Conservation (phyloP, 1,140 invertebrate genomes). For the Drosophila nigrodunni region DNA sequence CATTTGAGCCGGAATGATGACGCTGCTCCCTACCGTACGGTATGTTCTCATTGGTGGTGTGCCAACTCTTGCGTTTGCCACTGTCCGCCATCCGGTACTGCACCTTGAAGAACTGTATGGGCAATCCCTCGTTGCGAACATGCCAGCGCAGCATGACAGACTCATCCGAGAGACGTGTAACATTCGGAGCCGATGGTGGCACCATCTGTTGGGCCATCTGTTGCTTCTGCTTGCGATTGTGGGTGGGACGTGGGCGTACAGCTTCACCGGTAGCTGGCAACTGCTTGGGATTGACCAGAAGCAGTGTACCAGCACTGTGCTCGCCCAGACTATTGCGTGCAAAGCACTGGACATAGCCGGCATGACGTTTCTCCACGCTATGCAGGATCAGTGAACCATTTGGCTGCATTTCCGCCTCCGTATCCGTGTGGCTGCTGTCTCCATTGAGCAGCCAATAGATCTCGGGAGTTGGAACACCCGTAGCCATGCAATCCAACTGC, state of each 20-base stretch:
- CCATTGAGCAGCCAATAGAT: slow-evolving; percentile 95
- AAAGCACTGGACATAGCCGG: slow-evolving; percentile 95
- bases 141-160: slow-evolving; percentile 97
- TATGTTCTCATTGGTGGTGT: slow-evolving; percentile 93
- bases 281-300: slow-evolving; percentile 91
- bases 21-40: slow-evolving; percentile 86
- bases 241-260: background rate
- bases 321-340: slow-evolving; percentile 92
- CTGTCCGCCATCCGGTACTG: slow-evolving; percentile 70
- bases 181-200: slow-evolving; percentile 93
- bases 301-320: slow-evolving; percentile 86
- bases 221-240: slow-evolving; percentile 36
- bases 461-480: slow-evolving; percentile 89
- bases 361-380: slow-evolving; percentile 90
- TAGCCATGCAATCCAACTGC: slow-evolving; percentile 88
- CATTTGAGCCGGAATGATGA: slow-evolving; percentile 87
- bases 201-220: slow-evolving; percentile 86
- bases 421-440: slow-evolving; percentile 87
- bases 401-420: slow-evolving; percentile 85
- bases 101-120: slow-evolving; percentile 95
- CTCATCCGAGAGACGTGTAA: slow-evolving; percentile 93
- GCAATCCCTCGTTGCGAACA: slow-evolving; percentile 90
- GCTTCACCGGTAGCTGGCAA: slow-evolving; percentile 84
- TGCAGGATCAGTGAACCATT: slow-evolving; percentile 88
- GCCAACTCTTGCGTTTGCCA: slow-evolving; percentile 87